phyloP scores from a whole-genome alignment of 2,888 invertebrate species.

The Cataglyphis rosenhaueri region DNA sequence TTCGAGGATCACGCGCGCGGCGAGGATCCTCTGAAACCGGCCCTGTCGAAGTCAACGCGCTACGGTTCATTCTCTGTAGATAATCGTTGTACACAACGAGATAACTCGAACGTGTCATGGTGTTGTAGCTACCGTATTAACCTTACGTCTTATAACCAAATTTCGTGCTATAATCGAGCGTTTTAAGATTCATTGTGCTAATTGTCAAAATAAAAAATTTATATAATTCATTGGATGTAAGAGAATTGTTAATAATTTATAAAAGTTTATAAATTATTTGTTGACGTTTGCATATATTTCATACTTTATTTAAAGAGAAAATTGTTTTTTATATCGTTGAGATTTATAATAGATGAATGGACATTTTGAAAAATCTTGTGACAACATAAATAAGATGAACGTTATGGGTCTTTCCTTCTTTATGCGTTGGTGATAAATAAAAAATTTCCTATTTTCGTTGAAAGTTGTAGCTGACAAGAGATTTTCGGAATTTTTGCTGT shows the following conservation, averaged over 20 bases:
- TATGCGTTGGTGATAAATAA: slow-evolving; percentile 12
- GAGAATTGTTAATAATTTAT: not conserved
- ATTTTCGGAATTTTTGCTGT: slow-evolving; percentile 62
- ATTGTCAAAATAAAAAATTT: not conserved
- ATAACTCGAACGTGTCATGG: slow-evolving; percentile 53
- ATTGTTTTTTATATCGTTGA: not conserved
- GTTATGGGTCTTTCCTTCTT: not conserved
- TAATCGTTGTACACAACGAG: slow-evolving; percentile 63
- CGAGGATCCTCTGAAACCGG: slow-evolving; percentile 57
- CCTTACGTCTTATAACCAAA: not conserved
- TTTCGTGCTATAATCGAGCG: not conserved
- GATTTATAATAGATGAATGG: not conserved
- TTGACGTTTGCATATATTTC: not conserved
- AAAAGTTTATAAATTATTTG: not conserved
- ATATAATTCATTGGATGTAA: not conserved
- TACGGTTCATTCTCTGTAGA: slow-evolving; percentile 62
- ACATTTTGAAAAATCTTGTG: not conserved
- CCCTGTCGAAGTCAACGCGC: slow-evolving; percentile 69
- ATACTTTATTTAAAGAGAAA: not conserved
- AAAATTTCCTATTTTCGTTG: not conserved
- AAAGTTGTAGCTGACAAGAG: slow-evolving; percentile 36
- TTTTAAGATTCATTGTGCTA: not conserved
- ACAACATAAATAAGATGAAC: not conserved
- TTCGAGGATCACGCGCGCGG: slow-evolving; percentile 30
- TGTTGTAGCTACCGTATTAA: slow-evolving; percentile 56